Evolutionary conservation across 92 coral and sea anemone genomes (phyloP), one percentile per base, ranked within the genome.

Genomic region (Pocillopora meandrina): DNA sequence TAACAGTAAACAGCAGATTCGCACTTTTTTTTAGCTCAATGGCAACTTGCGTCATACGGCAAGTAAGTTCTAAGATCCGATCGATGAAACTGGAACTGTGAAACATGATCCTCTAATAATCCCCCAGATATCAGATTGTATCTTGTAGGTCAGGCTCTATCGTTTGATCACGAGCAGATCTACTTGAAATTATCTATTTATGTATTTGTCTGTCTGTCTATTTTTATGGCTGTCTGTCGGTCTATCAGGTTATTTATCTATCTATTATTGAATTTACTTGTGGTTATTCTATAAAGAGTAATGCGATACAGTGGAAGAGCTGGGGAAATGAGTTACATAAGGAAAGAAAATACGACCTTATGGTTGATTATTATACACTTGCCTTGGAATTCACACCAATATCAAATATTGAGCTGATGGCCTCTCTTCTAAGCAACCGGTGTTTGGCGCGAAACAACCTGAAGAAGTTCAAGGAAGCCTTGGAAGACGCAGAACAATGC

Each of bases 401-500:
- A 3, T 74, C 82, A 57, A 52, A 65, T 47, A n/a, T 36, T 14
- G 82, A 87, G 20, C 19, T 66, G 7, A 16, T 19, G 62, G 70
- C 88, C 17, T 83, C 82, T 49, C 77, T 87, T 12, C 90, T 87
- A 0, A 82, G 87, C 23, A 87, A 87, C 78, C 74, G 90, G 1
- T 74, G 90, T 59, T 58, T 87, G 76, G 87, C 87, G 21, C 52
- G 62, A 11, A 47, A 57, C 11, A 85, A 82, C 56, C 66, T 71
- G 47, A 23, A 61, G 26, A 77, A 20, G 65, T 91, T 72, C 66
- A 9, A 62, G 0, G 75, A 85, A n/a, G 94, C 94, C 14, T 83
- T 85, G 2, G 73, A 65, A 76, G 94, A 91, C 79, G 94, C 92
- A 35, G 23, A 81, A 19, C 26, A 75, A 64, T 81, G 94, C 77